Evolutionary conservation across 2,113 vertebrate genomes (phyloP), one percentile per base, ranked within the genome.

Genomic region (Cranoglanis bouderius): DNA sequence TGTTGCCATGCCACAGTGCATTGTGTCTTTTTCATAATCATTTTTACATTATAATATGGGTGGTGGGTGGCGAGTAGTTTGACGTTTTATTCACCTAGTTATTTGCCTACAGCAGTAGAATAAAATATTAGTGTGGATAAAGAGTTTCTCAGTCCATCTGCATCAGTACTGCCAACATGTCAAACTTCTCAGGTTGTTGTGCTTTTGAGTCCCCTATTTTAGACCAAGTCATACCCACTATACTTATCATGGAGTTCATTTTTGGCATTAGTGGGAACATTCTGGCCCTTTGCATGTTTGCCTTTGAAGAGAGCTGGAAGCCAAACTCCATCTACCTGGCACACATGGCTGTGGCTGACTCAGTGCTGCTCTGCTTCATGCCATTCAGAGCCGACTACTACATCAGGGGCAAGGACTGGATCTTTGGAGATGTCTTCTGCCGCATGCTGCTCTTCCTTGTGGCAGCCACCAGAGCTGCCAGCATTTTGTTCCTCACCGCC

Each of bases 321-420:
- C 95, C 95, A 82, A 96, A 94, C 78, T 85, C 95, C 0, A 92
- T 96, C 38, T 96, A 96, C 91, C 94, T 96, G 51, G 92, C 95
- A 9, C 95, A 96, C 87, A 90, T 97, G 88, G 95, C 96, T 1
- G 92, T 96, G 0, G 95, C 96, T 0, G 96, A 97, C 91, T 92
- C 94, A 12, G 85, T 96, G 0, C 92, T 97, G 0, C 89, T 96
- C 4, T 94, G 96, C 89, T 96, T 95, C 85, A 91, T 96, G 0
- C 94, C 95, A 0, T 96, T 96, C 91, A 90, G 96, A 63, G 95
- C 96, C 0, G 94, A 96, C 86, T 97, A 96, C 91, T 97, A 96
- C 91, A 55, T 93, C 10, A 93, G 94, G 0, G 93, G 92, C 0
- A 94, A 95, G n/a, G 9, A 97, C 91, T 97, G 96, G 96, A 82